phyloP scores from a whole-genome alignment of 2,797 vertebrate genomes.

The Sternarchorhynchus goeldii region DNA sequence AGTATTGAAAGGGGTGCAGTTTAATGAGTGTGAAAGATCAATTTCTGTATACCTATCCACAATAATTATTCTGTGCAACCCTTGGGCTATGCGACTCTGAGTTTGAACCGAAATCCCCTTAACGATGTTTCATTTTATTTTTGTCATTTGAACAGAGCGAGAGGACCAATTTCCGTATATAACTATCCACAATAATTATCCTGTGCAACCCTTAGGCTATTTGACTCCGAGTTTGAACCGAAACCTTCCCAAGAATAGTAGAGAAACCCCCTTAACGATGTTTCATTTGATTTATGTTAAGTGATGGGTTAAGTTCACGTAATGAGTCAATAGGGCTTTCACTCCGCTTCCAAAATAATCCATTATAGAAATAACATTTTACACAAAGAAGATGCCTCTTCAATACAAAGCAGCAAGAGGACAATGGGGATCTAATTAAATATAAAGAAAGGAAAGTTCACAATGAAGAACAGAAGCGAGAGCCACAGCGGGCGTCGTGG shows the following conservation, averaged over 20 bases:
- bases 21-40: background rate
- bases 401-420: background rate
- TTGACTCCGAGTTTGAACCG: background rate
- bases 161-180: background rate
- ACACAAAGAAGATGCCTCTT: background rate
- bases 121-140: background rate
- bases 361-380: background rate
- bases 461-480: background rate
- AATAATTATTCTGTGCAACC: constrained; percentile 9
- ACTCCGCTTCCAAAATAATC: background rate
- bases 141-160: background rate
- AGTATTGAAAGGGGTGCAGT: background rate
- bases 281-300: background rate
- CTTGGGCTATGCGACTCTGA: background rate
- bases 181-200: constrained; percentile 6
- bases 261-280: background rate
- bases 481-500: background rate
- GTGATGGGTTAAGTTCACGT: background rate
- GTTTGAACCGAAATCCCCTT: background rate
- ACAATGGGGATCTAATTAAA: constrained; percentile 19
- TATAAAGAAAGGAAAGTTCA: constrained; percentile 11
- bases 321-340: background rate
- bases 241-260: background rate
- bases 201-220: background rate
- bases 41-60: background rate